A percentile compares a stretch with the other conserved stretches of the same genome.
These are phyloP conservation scores for Trichopoda pennipes DNA, from an alignment of 2,888 invertebrate species.

Conservation along the genomic window DNA sequence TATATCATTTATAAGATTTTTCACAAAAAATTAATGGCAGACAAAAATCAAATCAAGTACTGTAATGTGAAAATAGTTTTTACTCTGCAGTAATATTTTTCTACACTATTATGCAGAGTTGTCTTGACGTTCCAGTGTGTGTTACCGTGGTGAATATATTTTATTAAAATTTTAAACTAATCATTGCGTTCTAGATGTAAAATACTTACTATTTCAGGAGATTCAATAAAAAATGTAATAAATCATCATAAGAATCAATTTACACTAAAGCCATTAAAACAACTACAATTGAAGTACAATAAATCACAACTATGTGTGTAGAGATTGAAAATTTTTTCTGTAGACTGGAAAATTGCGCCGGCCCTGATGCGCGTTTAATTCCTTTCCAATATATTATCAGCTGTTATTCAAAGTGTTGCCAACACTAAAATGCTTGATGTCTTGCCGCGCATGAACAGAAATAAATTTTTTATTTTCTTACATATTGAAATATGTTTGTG, in stretches of 20 bases:
- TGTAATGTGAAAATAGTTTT: constrained; percentile 72
- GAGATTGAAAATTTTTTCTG: constrained; percentile 61
- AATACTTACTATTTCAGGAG: too few relatives aligned
- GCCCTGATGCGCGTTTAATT: constrained; percentile 72
- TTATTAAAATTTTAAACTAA: too few relatives aligned
- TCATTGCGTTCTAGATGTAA: too few relatives aligned
- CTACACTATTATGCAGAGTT: constrained; percentile 62
- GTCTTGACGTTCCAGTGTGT: constrained; percentile 41
- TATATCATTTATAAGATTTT: constrained; percentile 78
- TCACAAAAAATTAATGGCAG: constrained; percentile 77
- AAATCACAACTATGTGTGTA: constrained; percentile 30
- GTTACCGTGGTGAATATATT: constrained; percentile 10
- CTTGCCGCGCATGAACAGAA: too few relatives aligned
- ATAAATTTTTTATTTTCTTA: too few relatives aligned
- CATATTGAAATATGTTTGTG: too few relatives aligned
- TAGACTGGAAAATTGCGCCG: constrained; percentile 74
- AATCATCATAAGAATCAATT: too few relatives aligned
- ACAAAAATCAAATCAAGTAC: constrained; percentile 76
- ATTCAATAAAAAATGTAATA: background rate
- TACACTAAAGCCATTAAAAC: too few relatives aligned
- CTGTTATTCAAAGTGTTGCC: constrained; percentile 5
- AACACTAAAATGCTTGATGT: too few relatives aligned
- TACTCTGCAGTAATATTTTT: constrained; percentile 67
- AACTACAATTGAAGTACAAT: constrained; percentile 1
- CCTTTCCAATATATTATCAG: constrained; percentile 36